These are phyloP conservation scores for Drosophila mulleri DNA, from an alignment of 2,888 invertebrate genomes.

Conservation along the genomic window DNA sequence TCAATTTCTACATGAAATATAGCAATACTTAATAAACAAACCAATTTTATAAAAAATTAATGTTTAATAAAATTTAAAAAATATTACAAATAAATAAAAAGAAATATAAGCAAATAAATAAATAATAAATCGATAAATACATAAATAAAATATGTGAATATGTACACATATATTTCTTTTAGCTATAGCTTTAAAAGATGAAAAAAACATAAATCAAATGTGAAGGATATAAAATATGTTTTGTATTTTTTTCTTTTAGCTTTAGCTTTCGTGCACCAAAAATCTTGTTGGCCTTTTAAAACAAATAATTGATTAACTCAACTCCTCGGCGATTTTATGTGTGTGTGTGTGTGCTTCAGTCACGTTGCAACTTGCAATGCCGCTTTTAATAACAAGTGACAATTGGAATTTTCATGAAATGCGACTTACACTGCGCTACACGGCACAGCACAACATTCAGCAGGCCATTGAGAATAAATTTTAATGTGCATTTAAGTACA, in stretches of 20 bases:
- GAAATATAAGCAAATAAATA: too few species aligned
- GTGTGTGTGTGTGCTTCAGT: too few species aligned
- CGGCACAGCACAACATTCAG: not conserved
- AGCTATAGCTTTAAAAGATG: not conserved
- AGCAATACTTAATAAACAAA: too few species aligned
- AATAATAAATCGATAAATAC: too few species aligned
- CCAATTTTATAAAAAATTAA: too few species aligned
- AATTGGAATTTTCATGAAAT: slow-evolving; percentile 2
- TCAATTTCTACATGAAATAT: too few species aligned
- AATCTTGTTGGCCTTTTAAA: not conserved
- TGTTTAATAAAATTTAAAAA: too few species aligned
- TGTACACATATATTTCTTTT: too few species aligned
- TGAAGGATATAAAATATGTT: not conserved
- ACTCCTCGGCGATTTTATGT: not conserved
- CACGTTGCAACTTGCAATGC: not conserved
- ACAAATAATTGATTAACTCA: not conserved
- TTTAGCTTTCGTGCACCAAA: not conserved
- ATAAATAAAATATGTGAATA: too few species aligned
- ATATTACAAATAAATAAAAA: too few species aligned
- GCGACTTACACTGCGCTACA: slow-evolving; percentile 29
- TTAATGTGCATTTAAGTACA: slow-evolving; percentile 69
- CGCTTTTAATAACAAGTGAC: not conserved
- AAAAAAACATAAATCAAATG: not conserved
- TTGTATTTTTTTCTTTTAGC: too few species aligned
- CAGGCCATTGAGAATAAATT: slow-evolving; percentile 43